These are phyloP conservation scores for Nymphicus hollandicus DNA, from an alignment of 2,113 vertebrate species.

Conservation along the genomic window DNA sequence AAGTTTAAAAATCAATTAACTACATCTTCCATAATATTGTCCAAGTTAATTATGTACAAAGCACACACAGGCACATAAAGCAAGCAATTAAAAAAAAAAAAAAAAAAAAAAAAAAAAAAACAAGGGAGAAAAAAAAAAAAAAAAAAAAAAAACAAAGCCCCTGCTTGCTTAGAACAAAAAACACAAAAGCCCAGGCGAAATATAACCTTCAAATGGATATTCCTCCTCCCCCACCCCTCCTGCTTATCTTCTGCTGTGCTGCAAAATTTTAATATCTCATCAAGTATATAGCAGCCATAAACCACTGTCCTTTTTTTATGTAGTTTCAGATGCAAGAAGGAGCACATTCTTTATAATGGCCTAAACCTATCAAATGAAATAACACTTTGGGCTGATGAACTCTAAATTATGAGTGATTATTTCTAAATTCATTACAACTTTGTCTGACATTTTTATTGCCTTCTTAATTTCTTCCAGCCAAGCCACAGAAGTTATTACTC, in stretches of 20 bases:
- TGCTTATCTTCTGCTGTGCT: not conserved
- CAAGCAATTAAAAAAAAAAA: not conserved
- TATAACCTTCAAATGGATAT: not conserved
- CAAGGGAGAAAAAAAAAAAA: no score
- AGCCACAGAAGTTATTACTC: slow-evolving; percentile 41
- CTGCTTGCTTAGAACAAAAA: not conserved
- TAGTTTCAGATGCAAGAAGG: slow-evolving; percentile 60
- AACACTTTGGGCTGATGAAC: slow-evolving; percentile 43
- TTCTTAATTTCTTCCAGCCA: slow-evolving; percentile 60
- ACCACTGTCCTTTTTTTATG: slow-evolving; percentile 53
- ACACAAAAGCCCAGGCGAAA: slow-evolving; percentile 6
- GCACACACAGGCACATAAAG: not conserved
- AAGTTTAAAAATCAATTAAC: slow-evolving; percentile 56
- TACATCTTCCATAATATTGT: not conserved
- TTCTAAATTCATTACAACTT: slow-evolving; percentile 66
- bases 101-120: not conserved
- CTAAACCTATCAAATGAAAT: slow-evolving; percentile 66
- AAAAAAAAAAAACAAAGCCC: not conserved
- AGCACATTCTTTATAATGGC: slow-evolving; percentile 60
- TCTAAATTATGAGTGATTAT: slow-evolving; percentile 68
- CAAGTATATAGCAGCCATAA: slow-evolving; percentile 64
- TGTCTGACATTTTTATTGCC: slow-evolving; percentile 60
- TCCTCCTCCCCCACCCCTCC: not conserved
- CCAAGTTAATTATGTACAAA: slow-evolving; percentile 26
- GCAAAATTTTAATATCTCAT: slow-evolving; percentile 66